Base-by-base conservation (phyloP, 2,797 vertebrate genomes). In the Tarsius wallacei region DNA sequence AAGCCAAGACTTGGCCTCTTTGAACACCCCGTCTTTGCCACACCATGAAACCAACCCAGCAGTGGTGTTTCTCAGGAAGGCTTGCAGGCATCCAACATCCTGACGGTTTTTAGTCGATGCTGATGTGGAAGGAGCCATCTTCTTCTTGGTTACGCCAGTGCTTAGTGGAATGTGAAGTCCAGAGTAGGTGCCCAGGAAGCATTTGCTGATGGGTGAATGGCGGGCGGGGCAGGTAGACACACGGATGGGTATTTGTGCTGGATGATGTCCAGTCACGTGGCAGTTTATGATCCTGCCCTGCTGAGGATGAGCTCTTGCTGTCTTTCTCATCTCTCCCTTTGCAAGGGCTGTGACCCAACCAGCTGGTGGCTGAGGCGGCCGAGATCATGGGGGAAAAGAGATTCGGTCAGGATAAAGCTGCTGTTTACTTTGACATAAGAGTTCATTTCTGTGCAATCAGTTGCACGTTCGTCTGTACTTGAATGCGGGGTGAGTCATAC, bases 1-100 rank as follows among this genome's bases (percentile, higher is more conserved):
- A 94, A 98, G 74, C 21, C 74, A 53, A 66, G 77, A 68, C 36
- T 89, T 85, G 49, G 73, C 68, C 76, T 88, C 81, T 96, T 94
- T 93, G 95, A 91, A 93, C 51, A 89, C 15, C 42, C 21, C 8
- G 4, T 66, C 73, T 78, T 78, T 78, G 80, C 87, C 82, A 55
- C 49, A 84, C 63, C 61, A 33, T 28, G 78, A 95, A 97, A 49
- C n/a, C 77, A 53, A 47, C 5, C 53, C 47, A 71, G 28, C 71
- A 61, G n/a, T 51, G 73, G 28, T 70, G 7, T 85, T 95, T 94
- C 89, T 95, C 49, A 91, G 26, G 49, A 81, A 57, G 31, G 76
- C 31, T 64, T 81, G 59, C 36, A 82, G 73, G 89, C 93, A 78
- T 81, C 22, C 76, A 74, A 4, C n/a, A 51, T 87, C 82, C 42